A percentile compares a stretch with the other conserved stretches of the same genome.
Evolutionary conservation across 2,113 vertebrate genomes (phyloP).

Genomic region (Montifringilla adamsi): DNA sequence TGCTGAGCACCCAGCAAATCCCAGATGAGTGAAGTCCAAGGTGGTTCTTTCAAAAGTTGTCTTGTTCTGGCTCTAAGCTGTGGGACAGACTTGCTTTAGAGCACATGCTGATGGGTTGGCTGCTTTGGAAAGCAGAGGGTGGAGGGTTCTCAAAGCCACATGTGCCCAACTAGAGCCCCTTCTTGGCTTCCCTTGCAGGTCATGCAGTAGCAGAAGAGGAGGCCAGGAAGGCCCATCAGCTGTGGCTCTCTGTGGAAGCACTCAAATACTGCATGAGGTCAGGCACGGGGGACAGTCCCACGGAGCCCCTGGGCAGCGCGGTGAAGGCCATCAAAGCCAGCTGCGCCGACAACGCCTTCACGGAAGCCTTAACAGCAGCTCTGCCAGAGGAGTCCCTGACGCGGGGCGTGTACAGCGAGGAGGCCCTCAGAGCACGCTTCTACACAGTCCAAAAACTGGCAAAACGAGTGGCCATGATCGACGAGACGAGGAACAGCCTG

Average conservation of each 20-base stretch:
- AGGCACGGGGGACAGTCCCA: slow-evolving; percentile 74
- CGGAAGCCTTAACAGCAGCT: slow-evolving; percentile 79
- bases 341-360: slow-evolving; percentile 83
- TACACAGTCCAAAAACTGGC: slow-evolving; percentile 82
- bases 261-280: slow-evolving; percentile 85
- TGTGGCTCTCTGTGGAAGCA: slow-evolving; percentile 95
- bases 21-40: fast-evolving
- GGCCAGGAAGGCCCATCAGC: slow-evolving; percentile 88
- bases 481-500: slow-evolving; percentile 91
- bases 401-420: slow-evolving; percentile 90
- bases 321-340: slow-evolving; percentile 79
- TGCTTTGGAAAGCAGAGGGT: neutral
- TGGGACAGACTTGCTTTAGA: neutral
- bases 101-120: fast-evolving
- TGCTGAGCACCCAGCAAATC: neutral
- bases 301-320: slow-evolving; percentile 77
- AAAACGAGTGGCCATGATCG: slow-evolving; percentile 88
- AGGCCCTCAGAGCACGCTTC: slow-evolving; percentile 88
- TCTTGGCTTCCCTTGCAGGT: slow-evolving; percentile 69
- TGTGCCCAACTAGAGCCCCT: neutral
- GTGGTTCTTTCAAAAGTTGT: neutral
- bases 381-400: slow-evolving; percentile 85
- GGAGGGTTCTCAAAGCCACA: fast-evolving
- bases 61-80: neutral
- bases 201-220: slow-evolving; percentile 88